A percentile compares a stretch with the other conserved stretches of the same genome.
phyloP scores from a whole-genome alignment of 2,888 invertebrate genomes.

The Panopea generosa region DNA sequence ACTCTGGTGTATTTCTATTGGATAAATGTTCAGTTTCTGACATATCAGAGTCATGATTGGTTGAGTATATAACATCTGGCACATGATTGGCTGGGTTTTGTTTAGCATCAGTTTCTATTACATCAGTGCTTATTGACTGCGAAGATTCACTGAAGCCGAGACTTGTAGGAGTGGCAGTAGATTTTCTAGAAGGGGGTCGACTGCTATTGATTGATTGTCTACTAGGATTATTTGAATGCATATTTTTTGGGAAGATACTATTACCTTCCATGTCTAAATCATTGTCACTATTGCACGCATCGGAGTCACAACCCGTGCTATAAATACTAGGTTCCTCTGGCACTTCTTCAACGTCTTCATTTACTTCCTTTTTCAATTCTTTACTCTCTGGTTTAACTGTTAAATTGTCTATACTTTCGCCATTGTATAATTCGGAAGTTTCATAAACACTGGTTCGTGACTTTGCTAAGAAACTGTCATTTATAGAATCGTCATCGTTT shows the following conservation, averaged over 20 bases:
- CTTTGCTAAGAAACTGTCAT: neutral
- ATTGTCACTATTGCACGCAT: slow-evolving; percentile 5
- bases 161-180: slow-evolving; percentile 24
- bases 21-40: slow-evolving; percentile 18
- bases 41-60: slow-evolving; percentile 30
- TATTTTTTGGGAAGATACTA: slow-evolving; percentile 8
- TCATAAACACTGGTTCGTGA: no score
- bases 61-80: slow-evolving; percentile 2
- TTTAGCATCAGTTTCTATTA: neutral
- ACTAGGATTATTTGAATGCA: slow-evolving; percentile 10
- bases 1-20: slow-evolving; percentile 45
- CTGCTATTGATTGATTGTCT: slow-evolving; percentile 20
- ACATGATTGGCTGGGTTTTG: slow-evolving; percentile 13
- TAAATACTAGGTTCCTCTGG: slow-evolving; percentile 55
- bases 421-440: neutral
- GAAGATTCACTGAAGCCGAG: neutral
- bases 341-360: neutral
- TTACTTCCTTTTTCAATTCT: neutral
- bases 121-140: no score
- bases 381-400: neutral
- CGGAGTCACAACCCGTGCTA: slow-evolving; percentile 29
- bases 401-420: neutral
- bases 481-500: neutral
- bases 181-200: slow-evolving; percentile 19
- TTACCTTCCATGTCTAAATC: no score